Conservation (phyloP, 2,797 vertebrate genomes). For the Synaphobranchus kaupii region DNA sequence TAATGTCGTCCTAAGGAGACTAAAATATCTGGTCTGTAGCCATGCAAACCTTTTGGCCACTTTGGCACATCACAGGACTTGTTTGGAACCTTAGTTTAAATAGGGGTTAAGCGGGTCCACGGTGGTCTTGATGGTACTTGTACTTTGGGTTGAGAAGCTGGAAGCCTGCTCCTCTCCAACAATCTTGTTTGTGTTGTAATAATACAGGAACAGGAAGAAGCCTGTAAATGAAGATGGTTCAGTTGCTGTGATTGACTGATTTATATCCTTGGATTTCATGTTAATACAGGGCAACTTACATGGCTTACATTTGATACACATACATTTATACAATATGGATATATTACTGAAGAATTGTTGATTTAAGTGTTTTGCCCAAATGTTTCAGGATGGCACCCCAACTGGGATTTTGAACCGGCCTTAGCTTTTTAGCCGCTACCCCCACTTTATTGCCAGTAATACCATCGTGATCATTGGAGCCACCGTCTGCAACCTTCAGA, state of each 20-base stretch:
- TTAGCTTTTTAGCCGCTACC: not conserved
- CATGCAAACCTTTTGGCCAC: not conserved
- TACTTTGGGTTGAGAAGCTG: not conserved
- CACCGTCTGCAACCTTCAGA: not conserved
- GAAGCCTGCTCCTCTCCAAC: rapidly evolving
- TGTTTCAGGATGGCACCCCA: not conserved
- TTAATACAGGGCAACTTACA: not conserved
- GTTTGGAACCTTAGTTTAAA: not conserved
- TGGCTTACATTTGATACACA: not conserved
- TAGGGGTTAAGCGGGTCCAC: not conserved
- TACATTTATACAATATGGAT: not conserved
- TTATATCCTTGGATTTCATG: not conserved
- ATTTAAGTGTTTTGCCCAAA: not conserved
- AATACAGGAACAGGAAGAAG: slow-evolving; percentile 65
- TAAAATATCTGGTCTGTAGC: not conserved
- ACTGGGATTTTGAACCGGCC: not conserved
- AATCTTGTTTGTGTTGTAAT: slow-evolving; percentile 46
- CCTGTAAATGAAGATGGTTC: slow-evolving; percentile 45
- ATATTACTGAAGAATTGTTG: not conserved
- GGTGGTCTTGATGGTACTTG: not conserved
- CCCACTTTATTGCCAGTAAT: not conserved
- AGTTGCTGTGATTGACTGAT: not conserved
- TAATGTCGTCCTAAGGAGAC: not conserved
- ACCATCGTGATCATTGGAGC: not conserved
- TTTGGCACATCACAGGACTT: not conserved